These are phyloP conservation scores for Rosalia funebris DNA, from an alignment of 2,888 invertebrate species.

Conservation along the genomic window DNA sequence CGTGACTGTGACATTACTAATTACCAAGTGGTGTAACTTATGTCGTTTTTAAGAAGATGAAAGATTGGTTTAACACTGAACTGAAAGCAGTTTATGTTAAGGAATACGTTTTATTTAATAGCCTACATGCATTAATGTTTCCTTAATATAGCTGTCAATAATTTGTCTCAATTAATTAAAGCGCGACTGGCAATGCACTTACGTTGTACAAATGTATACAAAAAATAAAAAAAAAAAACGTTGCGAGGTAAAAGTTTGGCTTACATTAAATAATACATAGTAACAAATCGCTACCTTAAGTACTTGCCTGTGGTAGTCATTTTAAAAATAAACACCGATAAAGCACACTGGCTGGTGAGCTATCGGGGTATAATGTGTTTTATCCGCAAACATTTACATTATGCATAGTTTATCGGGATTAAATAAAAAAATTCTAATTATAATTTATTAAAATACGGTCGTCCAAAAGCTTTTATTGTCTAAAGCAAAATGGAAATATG, in stretches of 20 bases:
- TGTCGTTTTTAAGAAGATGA: slow-evolving; percentile 3
- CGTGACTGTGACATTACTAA: slow-evolving; percentile 4
- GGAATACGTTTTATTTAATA: slow-evolving; percentile 3
- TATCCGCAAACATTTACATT: too few species aligned
- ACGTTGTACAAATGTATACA: background rate
- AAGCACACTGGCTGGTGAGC: too few species aligned
- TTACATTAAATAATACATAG: background rate
- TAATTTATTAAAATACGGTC: too few species aligned
- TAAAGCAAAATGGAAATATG: too few species aligned
- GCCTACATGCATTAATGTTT: background rate
- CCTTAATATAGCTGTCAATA: slow-evolving; percentile 12
- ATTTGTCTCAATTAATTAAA: slow-evolving; percentile 14
- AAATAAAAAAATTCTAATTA: too few species aligned
- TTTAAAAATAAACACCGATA: background rate
- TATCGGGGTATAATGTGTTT: background rate
- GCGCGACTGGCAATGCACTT: background rate
- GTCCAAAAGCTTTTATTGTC: too few species aligned
- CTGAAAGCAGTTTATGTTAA: background rate
- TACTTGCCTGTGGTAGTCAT: background rate
- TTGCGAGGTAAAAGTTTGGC: background rate
- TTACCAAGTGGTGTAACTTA: slow-evolving; percentile 5
- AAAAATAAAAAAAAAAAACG: background rate
- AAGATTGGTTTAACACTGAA: slow-evolving; percentile 6
- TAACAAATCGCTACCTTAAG: background rate
- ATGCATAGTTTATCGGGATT: too few species aligned